A percentile compares a stretch with the other conserved stretches of the same genome.
Evolutionary conservation across 2,888 invertebrate genomes (phyloP).

Genomic region (Melipona bicolor): DNA sequence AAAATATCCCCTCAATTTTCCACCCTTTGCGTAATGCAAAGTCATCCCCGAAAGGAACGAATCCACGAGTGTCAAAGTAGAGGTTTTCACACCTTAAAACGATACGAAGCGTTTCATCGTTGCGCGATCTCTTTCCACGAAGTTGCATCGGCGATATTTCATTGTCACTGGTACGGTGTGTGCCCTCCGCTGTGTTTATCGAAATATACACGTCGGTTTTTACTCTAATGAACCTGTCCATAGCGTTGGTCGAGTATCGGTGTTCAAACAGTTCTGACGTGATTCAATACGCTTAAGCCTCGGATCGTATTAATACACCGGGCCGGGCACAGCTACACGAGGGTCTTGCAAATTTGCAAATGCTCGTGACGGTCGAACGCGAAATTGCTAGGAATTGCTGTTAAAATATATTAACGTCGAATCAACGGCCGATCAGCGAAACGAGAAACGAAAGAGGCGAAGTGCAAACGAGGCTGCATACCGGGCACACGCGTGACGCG

Average conservation of each 20-base stretch:
- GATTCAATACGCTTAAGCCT: background rate
- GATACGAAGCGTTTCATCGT: no score
- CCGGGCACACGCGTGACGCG: background rate
- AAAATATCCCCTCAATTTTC: no score
- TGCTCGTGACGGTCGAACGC: background rate
- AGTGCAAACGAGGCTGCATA: background rate
- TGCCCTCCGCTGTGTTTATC: no score
- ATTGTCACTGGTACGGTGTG: no score
- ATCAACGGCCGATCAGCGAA: background rate
- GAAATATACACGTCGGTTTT: background rate
- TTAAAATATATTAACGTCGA: background rate
- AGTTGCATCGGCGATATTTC: no score
- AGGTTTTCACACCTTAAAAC: no score
- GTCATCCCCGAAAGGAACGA: no score
- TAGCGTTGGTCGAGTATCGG: slow-evolving; percentile 5
- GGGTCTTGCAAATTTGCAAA: slow-evolving; percentile 3
- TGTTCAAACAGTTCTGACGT: slow-evolving; percentile 19
- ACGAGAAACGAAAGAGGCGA: background rate
- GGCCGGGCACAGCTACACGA: background rate
- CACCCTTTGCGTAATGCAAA: no score
- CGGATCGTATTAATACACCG: slow-evolving; percentile 8
- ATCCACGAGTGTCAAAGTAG: no score
- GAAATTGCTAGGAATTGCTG: background rate
- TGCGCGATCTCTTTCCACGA: no score
- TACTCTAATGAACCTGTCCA: slow-evolving; percentile 1